A percentile compares a stretch with the other conserved stretches of the same genome.
These are phyloP conservation scores for Colletes gigas DNA, from an alignment of 1,140 invertebrate genomes.

Conservation along the genomic window DNA sequence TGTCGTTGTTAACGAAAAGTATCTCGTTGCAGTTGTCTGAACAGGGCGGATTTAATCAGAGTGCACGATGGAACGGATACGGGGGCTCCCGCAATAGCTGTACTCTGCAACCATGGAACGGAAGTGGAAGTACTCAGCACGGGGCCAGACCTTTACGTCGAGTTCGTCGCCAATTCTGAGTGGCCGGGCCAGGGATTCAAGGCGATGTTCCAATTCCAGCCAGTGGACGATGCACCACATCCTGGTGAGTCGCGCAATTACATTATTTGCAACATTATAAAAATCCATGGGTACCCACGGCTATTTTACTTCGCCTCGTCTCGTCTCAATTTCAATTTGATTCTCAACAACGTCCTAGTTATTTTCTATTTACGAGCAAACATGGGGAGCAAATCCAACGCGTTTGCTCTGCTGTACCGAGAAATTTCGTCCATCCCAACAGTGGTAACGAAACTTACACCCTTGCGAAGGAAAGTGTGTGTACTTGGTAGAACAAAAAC, in stretches of 20 bases:
- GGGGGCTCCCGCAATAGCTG: slow-evolving; percentile 86
- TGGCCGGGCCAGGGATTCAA: slow-evolving; percentile 92
- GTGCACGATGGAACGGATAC: slow-evolving; percentile 88
- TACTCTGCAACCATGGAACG: slow-evolving; percentile 89
- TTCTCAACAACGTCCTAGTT: too few species aligned
- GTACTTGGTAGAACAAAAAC: too few species aligned
- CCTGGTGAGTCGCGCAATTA: slow-evolving; percentile 79
- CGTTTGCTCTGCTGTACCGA: too few species aligned
- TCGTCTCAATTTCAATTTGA: not conserved
- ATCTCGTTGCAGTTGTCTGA: slow-evolving; percentile 87
- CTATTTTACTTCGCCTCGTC: too few species aligned
- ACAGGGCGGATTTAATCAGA: slow-evolving; percentile 90
- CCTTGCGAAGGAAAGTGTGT: too few species aligned
- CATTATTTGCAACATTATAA: slow-evolving; percentile 49
- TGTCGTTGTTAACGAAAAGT: slow-evolving; percentile 57
- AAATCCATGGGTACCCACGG: slow-evolving; percentile 31
- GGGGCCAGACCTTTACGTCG: slow-evolving; percentile 88
- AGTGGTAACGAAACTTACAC: too few species aligned
- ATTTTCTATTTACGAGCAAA: too few species aligned
- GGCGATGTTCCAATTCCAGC: slow-evolving; percentile 90
- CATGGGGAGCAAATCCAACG: too few species aligned
- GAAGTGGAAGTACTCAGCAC: slow-evolving; percentile 91
- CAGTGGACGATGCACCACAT: slow-evolving; percentile 82
- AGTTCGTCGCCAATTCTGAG: slow-evolving; percentile 91
- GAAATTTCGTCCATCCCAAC: too few species aligned